A percentile compares a stretch with the other conserved stretches of the same genome.
Evolutionary conservation across 2,113 vertebrate species (phyloP).

Genomic region (Platysteira castanea): DNA sequence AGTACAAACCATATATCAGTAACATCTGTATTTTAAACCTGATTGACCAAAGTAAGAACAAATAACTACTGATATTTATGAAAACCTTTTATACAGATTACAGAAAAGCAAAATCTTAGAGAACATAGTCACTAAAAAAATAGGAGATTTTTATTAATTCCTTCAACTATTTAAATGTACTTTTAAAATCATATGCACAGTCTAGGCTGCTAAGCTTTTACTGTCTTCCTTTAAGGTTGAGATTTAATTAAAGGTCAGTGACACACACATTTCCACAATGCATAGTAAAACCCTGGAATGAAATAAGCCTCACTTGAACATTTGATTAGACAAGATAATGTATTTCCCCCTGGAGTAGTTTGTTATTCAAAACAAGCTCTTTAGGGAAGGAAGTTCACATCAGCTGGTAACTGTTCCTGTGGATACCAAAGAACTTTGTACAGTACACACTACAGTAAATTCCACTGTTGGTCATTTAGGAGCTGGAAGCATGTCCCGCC

Average conservation of each 20-base stretch:
- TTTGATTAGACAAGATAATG: conserved; percentile 68
- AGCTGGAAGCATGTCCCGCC: neutral
- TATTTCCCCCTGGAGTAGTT: conserved; percentile 64
- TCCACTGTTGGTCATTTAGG: neutral
- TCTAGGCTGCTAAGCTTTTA: neutral
- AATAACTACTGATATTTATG: neutral
- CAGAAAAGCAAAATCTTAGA: neutral
- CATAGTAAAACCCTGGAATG: conserved; percentile 46
- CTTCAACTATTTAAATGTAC: neutral
- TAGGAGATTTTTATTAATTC: neutral
- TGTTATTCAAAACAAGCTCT: conserved; percentile 72
- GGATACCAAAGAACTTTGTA: conserved; percentile 64
- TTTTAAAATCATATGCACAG: neutral
- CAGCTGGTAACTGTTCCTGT: conserved; percentile 66
- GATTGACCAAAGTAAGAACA: neutral
- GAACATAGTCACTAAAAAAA: neutral
- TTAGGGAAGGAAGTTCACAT: conserved; percentile 71
- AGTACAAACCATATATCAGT: neutral
- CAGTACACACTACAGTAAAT: conserved; percentile 15
- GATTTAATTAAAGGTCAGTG: conserved; percentile 52
- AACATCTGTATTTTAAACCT: neutral
- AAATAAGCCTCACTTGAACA: conserved; percentile 50
- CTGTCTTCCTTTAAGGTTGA: conserved; percentile 11
- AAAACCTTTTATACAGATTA: neutral
- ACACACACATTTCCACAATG: conserved; percentile 49